Percentiles rank a stretch among this genome's conserved stretches.
Conservation (phyloP, 2,888 invertebrate genomes). For the Gerris lacustris region DNA sequence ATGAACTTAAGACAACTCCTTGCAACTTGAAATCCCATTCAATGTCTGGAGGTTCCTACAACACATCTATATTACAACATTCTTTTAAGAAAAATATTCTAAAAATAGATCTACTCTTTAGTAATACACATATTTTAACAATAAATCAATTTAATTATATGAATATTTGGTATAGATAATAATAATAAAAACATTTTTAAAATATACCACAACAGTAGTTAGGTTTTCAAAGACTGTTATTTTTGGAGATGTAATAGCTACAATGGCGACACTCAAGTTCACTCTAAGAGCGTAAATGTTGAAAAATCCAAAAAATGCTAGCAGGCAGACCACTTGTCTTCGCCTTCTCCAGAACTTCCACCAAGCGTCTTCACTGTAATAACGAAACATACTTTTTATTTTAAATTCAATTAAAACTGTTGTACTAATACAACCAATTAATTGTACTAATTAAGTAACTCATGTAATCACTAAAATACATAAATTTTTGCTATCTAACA, state of each 20-base stretch:
- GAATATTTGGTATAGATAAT: too few relatives aligned
- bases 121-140: too few relatives aligned
- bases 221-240: conserved; percentile 50
- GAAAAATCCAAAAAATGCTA: conserved; percentile 76
- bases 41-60: conserved; percentile 54
- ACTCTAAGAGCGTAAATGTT: conserved; percentile 71
- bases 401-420: too few relatives aligned
- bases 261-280: conserved; percentile 83
- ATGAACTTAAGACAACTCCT: conserved; percentile 69
- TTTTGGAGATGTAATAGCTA: conserved; percentile 74
- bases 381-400: too few relatives aligned
- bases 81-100: background rate
- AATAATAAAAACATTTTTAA: background rate
- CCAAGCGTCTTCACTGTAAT: background rate
- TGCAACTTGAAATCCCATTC: conserved; percentile 66
- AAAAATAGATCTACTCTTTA: too few relatives aligned
- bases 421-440: too few relatives aligned
- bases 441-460: too few relatives aligned
- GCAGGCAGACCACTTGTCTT: conserved; percentile 57
- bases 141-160: too few relatives aligned
- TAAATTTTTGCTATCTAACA: too few relatives aligned
- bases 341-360: conserved; percentile 65
- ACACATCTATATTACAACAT: conserved; percentile 18
- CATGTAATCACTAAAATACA: too few relatives aligned
- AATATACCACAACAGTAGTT: conserved; percentile 33